Percentiles rank a stretch among this genome's conserved stretches.
phyloP scores from a whole-genome alignment of 1,140 invertebrate genomes.

The Pseudomyrmex dendroicus region DNA sequence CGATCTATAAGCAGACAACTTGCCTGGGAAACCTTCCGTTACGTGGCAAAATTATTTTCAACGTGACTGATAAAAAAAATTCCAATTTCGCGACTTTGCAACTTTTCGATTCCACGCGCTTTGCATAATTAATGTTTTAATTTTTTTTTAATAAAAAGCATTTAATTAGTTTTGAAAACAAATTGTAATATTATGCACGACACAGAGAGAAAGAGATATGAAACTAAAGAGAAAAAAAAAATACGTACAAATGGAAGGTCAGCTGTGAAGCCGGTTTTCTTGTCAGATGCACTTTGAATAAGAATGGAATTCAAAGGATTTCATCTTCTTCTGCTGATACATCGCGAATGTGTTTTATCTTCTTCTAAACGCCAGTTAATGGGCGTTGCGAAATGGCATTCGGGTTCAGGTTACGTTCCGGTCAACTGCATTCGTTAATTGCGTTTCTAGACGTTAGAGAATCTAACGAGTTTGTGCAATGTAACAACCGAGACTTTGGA shows the following conservation, averaged over 20 bases:
- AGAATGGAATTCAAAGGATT: neutral
- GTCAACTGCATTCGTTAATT: slow-evolving; percentile 44
- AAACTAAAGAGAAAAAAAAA: neutral
- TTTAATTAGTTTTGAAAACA: too few species aligned
- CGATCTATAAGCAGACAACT: neutral
- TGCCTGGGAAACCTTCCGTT: neutral
- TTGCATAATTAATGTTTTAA: too few species aligned
- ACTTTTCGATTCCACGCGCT: too few species aligned
- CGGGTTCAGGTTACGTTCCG: slow-evolving; percentile 24
- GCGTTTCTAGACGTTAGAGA: slow-evolving; percentile 20
- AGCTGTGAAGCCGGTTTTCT: neutral
- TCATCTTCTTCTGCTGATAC: neutral
- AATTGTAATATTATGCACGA: too few species aligned
- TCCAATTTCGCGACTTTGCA: too few species aligned
- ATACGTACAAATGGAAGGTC: neutral
- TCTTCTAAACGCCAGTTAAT: slow-evolving; percentile 26
- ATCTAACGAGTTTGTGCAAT: neutral
- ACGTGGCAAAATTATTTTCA: neutral
- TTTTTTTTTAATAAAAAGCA: too few species aligned
- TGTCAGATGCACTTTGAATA: slow-evolving; percentile 3
- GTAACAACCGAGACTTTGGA: neutral
- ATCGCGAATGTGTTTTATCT: slow-evolving; percentile 11
- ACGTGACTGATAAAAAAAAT: neutral
- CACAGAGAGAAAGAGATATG: neutral
- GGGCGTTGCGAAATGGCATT: slow-evolving; percentile 2